Base-by-base conservation (phyloP, 64 coral and sea anemone species). In the Acropora yongei region DNA sequence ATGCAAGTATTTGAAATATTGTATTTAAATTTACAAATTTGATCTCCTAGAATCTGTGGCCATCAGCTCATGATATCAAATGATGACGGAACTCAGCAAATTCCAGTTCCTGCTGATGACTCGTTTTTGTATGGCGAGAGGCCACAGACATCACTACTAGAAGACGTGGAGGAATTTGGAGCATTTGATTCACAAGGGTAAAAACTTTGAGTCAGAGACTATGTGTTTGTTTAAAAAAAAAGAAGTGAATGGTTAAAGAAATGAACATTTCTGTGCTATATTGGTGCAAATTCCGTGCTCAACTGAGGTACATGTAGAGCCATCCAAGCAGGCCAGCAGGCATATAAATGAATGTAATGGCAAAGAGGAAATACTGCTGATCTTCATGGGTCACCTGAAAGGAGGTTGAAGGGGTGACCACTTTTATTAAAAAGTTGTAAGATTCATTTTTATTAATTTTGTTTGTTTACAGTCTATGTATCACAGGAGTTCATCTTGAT, bases 121-220 rank as follows among this genome's bases (percentile, higher is more conserved):
- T 83, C 91, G 11, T 80, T 94, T 5, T 75, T 96, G 39, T 96
- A 89, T 79, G 90, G 93, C 48, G 91, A 99, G 55, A 76, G 97
- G 47, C 97, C 97, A 76, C 94, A 96, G 46, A 99, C 97, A 8
- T 89, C 94, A 74, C 88, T 99, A 8, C 60, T 96, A 41, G 95
- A 97, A 74, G 97, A 99, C 74, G 90, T 99, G 73, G 97, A 99
- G 77, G 95, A 97, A 45, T 89, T 97, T 49, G 88, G 88, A 53
- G 77, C 63, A 44, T 73, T 97, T 74, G 92, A 94, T 87, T 94
- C 95, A 65, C 95, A 97, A 47, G 95, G 95, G 95, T 97, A 93
- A 43, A 66, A 90, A 77, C 12, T 55, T 55, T 55, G 51, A 55
- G 10, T 1, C 51, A 55, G 51, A 55, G 51, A 30, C 30, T 30